Base-by-base conservation (phyloP, 2,888 invertebrate genomes). In the Unio delphinus region DNA sequence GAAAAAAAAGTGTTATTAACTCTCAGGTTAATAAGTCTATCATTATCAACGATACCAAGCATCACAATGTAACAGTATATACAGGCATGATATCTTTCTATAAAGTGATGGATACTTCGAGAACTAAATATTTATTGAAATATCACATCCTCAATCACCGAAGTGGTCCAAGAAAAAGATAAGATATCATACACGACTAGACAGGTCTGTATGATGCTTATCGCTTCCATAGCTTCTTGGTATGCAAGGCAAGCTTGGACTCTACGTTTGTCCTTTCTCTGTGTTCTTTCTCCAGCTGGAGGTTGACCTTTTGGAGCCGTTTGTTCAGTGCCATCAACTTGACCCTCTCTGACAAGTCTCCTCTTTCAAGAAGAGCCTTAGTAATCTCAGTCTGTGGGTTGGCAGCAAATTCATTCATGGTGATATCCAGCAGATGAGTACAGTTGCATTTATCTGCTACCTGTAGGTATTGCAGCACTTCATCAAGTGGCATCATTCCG, bases 371-470 rank as follows among this genome's bases (percentile, higher is more conserved):
- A 11, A 77, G 55, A 1, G 67, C 34, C 45, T 64, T 73, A 0
- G 70, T 75, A 6, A 72, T 70, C 20, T 66, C 30, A n/a, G 65
- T 65, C 55, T 75, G 75, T 7, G 75, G 75, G 55, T 71, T 77
- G 61, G 72, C 69, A 4, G 75, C 77, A 57, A 77, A 77, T 62
- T 77, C 75, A 55, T 77, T 75, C 55, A 65, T 73, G 3, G 75
- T 72, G 1, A 75, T 45, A 28, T 73, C 68, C 28, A 67, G 64
- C 11, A 77, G 69, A 0, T 63, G 65, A 20, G 73, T 67, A 26
- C 75, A 77, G 20, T 72, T 67, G 63, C 75, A 77, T 62, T 75
- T 77, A 26, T 77, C 77, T 20, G 73, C 74, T 26, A 75, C n/a
- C 28, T 75, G 77, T 15, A 77, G 70, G 34, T 75, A 77, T 30